Percentiles rank a stretch among this genome's conserved stretches.
These are phyloP conservation scores for Seira musarum DNA, from an alignment of 2,888 invertebrate species.

Conservation along the genomic window DNA sequence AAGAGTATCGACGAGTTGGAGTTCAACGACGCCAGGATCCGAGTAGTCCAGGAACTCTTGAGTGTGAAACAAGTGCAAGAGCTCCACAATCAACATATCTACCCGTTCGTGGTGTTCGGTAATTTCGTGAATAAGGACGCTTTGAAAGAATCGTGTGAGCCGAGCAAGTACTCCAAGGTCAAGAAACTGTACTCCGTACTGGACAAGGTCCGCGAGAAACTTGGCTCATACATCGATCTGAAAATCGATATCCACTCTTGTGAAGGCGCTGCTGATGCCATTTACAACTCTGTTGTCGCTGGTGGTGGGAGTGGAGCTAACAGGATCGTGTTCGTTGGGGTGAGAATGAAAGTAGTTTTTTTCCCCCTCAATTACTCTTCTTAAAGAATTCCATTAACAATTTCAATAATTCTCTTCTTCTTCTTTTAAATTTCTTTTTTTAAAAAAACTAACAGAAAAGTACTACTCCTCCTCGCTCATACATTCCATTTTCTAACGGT, in stretches of 20 bases:
- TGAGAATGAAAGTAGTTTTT: no score
- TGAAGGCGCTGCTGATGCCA: not conserved
- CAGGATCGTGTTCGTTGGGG: no score
- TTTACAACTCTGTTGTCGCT: not conserved
- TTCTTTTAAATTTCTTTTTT: no score
- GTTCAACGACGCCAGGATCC: conserved; percentile 22
- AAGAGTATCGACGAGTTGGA: conserved; percentile 17
- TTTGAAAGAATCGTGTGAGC: conserved; percentile 14
- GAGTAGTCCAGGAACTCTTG: conserved; percentile 25
- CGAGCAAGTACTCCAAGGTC: conserved; percentile 23
- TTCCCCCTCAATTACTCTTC: no score
- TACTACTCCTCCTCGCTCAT: no score
- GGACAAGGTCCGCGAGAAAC: conserved; percentile 16
- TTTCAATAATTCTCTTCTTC: no score
- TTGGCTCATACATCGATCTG: conserved; percentile 28
- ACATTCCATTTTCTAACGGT: no score
- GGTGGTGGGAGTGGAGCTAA: no score
- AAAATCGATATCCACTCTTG: not conserved
- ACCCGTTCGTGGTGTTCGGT: conserved; percentile 20
- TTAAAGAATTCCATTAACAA: no score
- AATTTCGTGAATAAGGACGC: conserved; percentile 29
- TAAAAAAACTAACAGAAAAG: no score
- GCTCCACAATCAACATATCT: conserved; percentile 10
- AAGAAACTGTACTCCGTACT: conserved; percentile 33
- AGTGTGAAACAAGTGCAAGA: conserved; percentile 19